These are phyloP conservation scores for Tetanocera ferruginea DNA, from an alignment of 2,888 invertebrate species.

Conservation along the genomic window DNA sequence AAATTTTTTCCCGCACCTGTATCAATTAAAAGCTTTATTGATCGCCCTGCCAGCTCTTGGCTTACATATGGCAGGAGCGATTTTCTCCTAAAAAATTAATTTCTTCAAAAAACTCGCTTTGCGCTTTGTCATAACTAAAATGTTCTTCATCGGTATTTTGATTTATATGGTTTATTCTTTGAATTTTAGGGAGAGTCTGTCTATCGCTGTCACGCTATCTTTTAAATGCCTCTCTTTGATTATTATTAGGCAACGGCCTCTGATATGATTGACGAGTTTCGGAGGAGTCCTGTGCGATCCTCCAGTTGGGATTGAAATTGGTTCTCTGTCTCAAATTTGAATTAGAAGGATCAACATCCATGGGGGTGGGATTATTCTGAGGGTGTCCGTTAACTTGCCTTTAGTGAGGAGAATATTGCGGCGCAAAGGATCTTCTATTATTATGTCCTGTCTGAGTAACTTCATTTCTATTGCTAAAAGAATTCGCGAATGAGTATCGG, in stretches of 20 bases:
- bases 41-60: conserved; percentile 36
- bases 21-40: conserved; percentile 36
- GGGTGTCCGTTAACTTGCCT: neutral
- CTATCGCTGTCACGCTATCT: neutral
- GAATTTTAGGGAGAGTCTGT: too few species aligned
- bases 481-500: conserved; percentile 32
- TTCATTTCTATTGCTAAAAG: neutral
- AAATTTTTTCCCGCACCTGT: conserved; percentile 46
- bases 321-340: too few species aligned
- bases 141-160: neutral
- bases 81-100: conserved; percentile 44
- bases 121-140: neutral
- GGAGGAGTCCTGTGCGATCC: too few species aligned
- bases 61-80: conserved; percentile 23
- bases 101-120: conserved; percentile 1
- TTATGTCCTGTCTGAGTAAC: conserved; percentile 9
- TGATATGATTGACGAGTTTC: too few species aligned
- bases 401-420: neutral
- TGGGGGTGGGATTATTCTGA: neutral
- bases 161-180: neutral
- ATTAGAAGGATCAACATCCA: too few species aligned
- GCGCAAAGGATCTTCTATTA: neutral
- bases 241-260: neutral
- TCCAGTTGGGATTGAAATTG: too few species aligned
- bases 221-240: neutral